These are phyloP conservation scores for Cephus spinipes DNA, from an alignment of 2,888 invertebrate species.

Conservation along the genomic window DNA sequence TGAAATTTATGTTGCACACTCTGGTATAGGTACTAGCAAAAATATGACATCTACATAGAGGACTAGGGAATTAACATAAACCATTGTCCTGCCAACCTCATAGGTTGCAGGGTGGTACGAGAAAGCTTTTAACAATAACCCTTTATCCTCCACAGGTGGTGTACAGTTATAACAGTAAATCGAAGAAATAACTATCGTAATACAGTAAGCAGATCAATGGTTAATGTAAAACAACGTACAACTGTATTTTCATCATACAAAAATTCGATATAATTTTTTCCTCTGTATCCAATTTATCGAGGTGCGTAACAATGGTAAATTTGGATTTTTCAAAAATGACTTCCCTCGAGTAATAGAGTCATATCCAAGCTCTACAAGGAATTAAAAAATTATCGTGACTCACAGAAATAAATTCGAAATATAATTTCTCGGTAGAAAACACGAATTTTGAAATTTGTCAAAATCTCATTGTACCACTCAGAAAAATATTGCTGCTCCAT, in stretches of 20 bases:
- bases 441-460: not conserved
- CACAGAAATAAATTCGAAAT: not conserved
- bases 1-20: not conserved
- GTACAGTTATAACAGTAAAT: constrained; percentile 7
- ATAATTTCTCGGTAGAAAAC: not conserved
- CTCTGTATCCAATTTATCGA: not conserved
- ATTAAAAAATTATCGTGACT: not conserved
- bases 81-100: constrained; percentile 53
- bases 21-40: not conserved
- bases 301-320: not conserved
- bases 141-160: constrained; percentile 2
- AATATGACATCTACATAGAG: constrained; percentile 5
- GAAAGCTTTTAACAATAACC: constrained; percentile 43
- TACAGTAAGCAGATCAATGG: not conserved
- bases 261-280: not conserved
- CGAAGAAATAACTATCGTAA: not conserved
- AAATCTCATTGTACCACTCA: not conserved
- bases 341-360: not conserved
- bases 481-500: not conserved
- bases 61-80: constrained; percentile 50
- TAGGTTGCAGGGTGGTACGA: constrained; percentile 31
- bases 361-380: not conserved
- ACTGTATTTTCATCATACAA: not conserved
- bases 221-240: not conserved
- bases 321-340: not conserved